phyloP scores from a whole-genome alignment of 1,140 invertebrate species.

The Drosophila mojavensis region DNA sequence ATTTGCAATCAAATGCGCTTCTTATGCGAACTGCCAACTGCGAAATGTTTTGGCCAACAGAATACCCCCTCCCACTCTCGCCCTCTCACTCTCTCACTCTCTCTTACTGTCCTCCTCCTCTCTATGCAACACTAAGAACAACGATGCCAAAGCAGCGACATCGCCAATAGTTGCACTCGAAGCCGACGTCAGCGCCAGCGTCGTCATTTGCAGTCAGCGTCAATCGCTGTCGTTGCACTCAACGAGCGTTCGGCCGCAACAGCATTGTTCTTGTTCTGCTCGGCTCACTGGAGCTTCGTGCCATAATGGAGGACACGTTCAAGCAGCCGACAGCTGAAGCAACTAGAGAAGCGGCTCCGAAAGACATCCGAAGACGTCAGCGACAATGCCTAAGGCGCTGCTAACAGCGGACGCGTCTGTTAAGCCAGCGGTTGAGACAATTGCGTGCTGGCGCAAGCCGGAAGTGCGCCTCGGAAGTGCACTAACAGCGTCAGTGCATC shows the following conservation, averaged over 20 bases:
- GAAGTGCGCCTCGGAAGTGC: slow-evolving; percentile 39
- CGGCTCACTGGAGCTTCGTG: slow-evolving; percentile 28
- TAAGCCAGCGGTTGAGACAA: slow-evolving; percentile 26
- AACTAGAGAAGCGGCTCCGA: background rate
- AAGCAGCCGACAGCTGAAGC: slow-evolving; percentile 9
- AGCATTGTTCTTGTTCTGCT: slow-evolving; percentile 28
- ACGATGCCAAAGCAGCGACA: slow-evolving; percentile 31
- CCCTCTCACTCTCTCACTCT: background rate
- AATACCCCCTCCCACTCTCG: background rate
- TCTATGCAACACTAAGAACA: slow-evolving; percentile 40
- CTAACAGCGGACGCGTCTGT: slow-evolving; percentile 22
- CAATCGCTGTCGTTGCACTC: slow-evolving; percentile 58
- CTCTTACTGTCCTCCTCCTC: no score
- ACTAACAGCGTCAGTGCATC: slow-evolving; percentile 9
- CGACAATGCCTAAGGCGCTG: slow-evolving; percentile 19
- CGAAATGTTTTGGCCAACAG: slow-evolving; percentile 32
- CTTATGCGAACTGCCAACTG: slow-evolving; percentile 62
- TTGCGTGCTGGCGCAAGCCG: slow-evolving; percentile 22
- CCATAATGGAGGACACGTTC: background rate
- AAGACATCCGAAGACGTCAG: slow-evolving; percentile 4
- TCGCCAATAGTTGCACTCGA: slow-evolving; percentile 74
- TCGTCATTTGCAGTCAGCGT: slow-evolving; percentile 48
- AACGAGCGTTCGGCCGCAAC: slow-evolving; percentile 29
- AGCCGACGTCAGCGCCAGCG: slow-evolving; percentile 45
- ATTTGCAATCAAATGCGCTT: slow-evolving; percentile 75